Base-by-base conservation (phyloP, 2,113 vertebrate genomes). In the Catharus fuscescens region DNA sequence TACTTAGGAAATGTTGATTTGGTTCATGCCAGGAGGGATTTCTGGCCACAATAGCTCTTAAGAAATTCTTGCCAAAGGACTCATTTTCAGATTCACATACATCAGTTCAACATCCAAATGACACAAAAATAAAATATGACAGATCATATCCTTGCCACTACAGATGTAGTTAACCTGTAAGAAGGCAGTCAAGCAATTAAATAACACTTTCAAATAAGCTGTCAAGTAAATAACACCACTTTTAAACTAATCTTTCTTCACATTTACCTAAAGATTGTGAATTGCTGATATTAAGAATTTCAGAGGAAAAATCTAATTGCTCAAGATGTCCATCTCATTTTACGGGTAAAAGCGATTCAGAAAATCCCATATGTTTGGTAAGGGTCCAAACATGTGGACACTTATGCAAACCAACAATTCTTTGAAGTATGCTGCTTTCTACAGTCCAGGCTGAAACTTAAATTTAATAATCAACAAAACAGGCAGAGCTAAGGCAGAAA, bases 331-430 rank as follows among this genome's bases (percentile, higher is more conserved):
- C 84, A 85, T 57, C 73, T 93, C n/a, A 34, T 94, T 94, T 94
- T 94, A 95, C 32, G 52, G 71, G 82, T 72, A 94, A 60, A 80
- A 67, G 90, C 28, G 1, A 93, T 90, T 93, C 81, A 90, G 88
- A 80, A 84, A 95, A 96, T 32, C 64, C 94, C 96, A 96, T 93
- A 93, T 94, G 93, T 95, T 97, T 96, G 95, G 95, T 40, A 94
- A 92, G 40, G 20, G 48, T 95, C 90, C 95, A 95, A 95, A 96
- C 93, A 95, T 95, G 86, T 96, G 94, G 92, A 95, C 6, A 32
- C 81, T 93, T 94, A 86, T 80, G 90, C 92, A 95, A 96, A 97
- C 90, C 90, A 96, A 95, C 76, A 80, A 70, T 90, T 95, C 92
- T 96, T 95, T 96, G 93, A 96, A 95, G 92, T 96, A 38, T 4